A percentile compares a stretch with the other conserved stretches of the same genome.
phyloP scores from a whole-genome alignment of 2,797 vertebrate species.

The Hypotaenidia okinawae region DNA sequence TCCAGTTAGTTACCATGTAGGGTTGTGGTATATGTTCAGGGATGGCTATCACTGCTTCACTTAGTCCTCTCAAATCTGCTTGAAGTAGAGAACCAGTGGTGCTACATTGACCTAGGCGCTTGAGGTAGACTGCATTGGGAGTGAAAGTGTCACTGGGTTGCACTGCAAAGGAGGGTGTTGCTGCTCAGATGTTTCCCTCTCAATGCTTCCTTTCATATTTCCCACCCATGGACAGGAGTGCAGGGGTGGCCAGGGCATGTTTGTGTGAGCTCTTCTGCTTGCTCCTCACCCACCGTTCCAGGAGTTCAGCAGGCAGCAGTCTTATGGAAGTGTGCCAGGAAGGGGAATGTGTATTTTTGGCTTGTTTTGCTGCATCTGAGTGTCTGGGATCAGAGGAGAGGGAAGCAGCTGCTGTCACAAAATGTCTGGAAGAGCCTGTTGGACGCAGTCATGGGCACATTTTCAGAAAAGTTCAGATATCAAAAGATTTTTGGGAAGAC shows the following conservation, averaged over 20 bases:
- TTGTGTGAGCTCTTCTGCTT: background rate
- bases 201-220: background rate
- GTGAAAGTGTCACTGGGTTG: background rate
- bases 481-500: background rate
- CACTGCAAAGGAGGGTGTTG: background rate
- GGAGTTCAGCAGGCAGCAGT: background rate
- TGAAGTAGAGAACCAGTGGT: background rate
- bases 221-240: background rate
- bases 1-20: background rate
- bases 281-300: fast-evolving
- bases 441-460: background rate
- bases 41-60: background rate
- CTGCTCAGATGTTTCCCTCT: background rate
- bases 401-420: background rate
- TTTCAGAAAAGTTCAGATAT: background rate
- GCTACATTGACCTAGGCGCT: background rate
- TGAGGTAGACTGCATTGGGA: background rate
- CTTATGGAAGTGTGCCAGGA: background rate
- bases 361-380: background rate
- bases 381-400: background rate
- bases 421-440: background rate
- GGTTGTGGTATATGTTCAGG: background rate
- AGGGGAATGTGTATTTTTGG: background rate
- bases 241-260: fast-evolving
- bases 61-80: background rate